A percentile compares a stretch with the other conserved stretches of the same genome.
These are phyloP conservation scores for Cichladusa arquata DNA, from an alignment of 2,113 vertebrate genomes.

Conservation along the genomic window DNA sequence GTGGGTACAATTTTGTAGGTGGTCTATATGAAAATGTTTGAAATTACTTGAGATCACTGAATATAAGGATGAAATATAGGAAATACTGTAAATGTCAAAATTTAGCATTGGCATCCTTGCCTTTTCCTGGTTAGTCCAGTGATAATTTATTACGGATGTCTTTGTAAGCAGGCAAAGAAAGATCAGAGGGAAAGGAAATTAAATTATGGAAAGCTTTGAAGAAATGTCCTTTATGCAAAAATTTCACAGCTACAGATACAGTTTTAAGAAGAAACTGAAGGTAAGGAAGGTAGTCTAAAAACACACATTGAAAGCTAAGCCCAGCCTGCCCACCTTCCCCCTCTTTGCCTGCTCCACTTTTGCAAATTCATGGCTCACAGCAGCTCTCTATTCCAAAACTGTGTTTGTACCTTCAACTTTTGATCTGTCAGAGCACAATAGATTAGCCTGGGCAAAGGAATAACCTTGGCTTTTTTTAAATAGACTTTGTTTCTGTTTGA, in stretches of 20 bases:
- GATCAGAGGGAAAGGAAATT: not conserved
- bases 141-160: not conserved
- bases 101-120: not conserved
- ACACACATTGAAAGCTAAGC: not conserved
- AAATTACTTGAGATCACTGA: not conserved
- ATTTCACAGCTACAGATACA: not conserved
- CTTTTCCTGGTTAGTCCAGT: not conserved
- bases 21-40: not conserved
- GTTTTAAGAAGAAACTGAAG: not conserved
- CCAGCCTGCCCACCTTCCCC: not conserved
- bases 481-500: not conserved
- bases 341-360: not conserved
- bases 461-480: not conserved
- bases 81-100: not conserved
- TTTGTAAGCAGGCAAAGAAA: not conserved
- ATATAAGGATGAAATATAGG: not conserved
- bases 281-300: not conserved
- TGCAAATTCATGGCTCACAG: not conserved
- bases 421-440: not conserved
- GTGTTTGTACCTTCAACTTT: not conserved
- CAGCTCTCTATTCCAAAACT: not conserved
- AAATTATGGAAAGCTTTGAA: not conserved
- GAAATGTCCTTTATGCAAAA: not conserved
- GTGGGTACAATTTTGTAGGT: not conserved
- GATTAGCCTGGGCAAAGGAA: not conserved